Base-by-base conservation (phyloP, 2,888 invertebrate genomes). In the Eristalinus sepulchralis region DNA sequence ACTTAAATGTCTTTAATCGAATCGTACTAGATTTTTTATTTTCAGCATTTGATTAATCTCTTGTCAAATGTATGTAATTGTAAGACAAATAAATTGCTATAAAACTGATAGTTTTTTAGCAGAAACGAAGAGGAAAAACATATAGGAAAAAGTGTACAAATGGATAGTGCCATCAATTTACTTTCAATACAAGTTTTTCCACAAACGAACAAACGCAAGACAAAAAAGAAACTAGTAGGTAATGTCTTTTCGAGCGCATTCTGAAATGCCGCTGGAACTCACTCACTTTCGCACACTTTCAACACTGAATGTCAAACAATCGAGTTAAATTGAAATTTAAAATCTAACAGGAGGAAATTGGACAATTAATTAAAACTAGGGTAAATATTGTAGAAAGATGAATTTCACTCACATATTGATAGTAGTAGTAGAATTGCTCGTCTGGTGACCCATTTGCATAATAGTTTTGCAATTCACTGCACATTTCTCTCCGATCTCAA, bases 401-500 rank as follows among this genome's bases (percentile, higher is more conserved):
- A 64, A 36, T 72, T 64, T 71, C 75, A 88, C 88, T 88, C 83
- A 88, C 88, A 86, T 88, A 86, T 86, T 86, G 86, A 80, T 88
- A 88, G 66, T 88, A 88, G 85, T 88, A 88, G 68, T 88, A 88
- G 77, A 79, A 84, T 77, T 88, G 88, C 79, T 88, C 88, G 79
- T 88, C 88, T 76, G 88, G 75, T 88, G 88, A 83, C 80, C 88
- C 88, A 88, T 88, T 88, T 86, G 88, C 83, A 81, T 86, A 88
- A 88, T 77, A 86, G 80, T 88, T 88, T 84, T 88, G 88, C 79
- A 88, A 86, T 88, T 88, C 88, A 88, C 88, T 88, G 83, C 88
- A 88, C 88, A 88, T 88, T 84, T 81, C 88, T 78, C 72, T 82
- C 70, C 33, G 47, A 64, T 82, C 64, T 78, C 68, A 70, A 66